Evolutionary conservation across 2,113 vertebrate genomes (phyloP).

Genomic region (Pyxicephalus adspersus): DNA sequence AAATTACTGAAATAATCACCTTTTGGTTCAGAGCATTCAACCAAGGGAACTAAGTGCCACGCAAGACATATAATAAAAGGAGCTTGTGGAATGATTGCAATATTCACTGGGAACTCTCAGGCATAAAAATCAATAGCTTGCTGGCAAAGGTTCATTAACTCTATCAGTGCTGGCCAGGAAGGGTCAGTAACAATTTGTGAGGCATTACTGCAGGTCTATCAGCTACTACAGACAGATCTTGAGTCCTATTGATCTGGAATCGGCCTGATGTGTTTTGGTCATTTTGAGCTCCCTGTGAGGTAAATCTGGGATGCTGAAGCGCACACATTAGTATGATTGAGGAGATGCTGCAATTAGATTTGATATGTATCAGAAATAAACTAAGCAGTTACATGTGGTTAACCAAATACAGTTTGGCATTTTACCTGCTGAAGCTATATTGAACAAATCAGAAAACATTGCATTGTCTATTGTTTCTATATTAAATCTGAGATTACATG

Average conservation of each 20-base stretch:
- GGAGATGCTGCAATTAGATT: neutral
- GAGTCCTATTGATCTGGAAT: constrained; percentile 37
- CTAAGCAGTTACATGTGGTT: neutral
- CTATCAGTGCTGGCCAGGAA: constrained; percentile 35
- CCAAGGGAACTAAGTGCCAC: constrained; percentile 37
- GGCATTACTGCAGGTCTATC: constrained; percentile 7
- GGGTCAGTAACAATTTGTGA: constrained; percentile 46
- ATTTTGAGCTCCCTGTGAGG: constrained; percentile 7
- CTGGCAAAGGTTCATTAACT: constrained; percentile 41
- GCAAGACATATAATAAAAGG: constrained; percentile 45
- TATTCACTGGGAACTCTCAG: constrained; percentile 41
- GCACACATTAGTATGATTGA: neutral
- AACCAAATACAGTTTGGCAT: neutral
- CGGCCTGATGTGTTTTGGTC: constrained; percentile 20
- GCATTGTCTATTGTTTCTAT: too few species aligned
- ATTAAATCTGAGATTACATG: too few species aligned
- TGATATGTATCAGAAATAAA: constrained; percentile 1
- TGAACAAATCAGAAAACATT: too few species aligned
- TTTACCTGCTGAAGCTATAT: too few species aligned
- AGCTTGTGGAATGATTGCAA: constrained; percentile 22
- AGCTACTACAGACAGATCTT: constrained; percentile 8
- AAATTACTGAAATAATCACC: constrained; percentile 47
- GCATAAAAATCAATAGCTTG: constrained; percentile 37
- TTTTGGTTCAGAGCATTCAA: constrained; percentile 16
- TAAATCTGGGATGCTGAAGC: neutral